Evolutionary conservation across 2,113 vertebrate genomes (phyloP), one percentile per base, ranked within the genome.

Genomic region (Sylvilagus bachmani): DNA sequence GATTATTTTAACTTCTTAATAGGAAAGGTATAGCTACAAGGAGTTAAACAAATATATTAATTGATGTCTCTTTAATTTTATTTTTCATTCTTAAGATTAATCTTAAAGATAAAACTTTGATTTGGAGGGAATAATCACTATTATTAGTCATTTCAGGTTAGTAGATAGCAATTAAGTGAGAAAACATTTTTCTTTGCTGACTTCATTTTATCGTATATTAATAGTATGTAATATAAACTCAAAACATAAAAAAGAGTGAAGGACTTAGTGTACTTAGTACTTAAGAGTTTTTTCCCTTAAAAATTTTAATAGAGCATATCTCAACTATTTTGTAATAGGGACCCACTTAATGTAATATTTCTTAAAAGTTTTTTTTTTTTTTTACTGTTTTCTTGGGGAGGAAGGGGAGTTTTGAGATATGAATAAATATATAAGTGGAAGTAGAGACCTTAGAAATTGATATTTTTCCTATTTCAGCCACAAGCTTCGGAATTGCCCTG

Each of bases 401-500:
- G 31, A 44, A 9, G 21, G 1, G 71, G 33, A 85, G 84, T 66
- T 95, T 90, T 44, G 58, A 73, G 31, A 71, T 96, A 75, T 19
- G 74, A 44, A 77, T 83, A 86, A 71, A 51, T 84, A 78, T 78
- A 90, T 78, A 92, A 85, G 66, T 89, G 44, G 14, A 86, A 89
- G 22, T 83, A 51, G 44, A 61, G 31, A 53, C 33, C 78, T 95
- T 62, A 67, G 69, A 90, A 95, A 96, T 73, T 96, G 9, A 24
- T 92, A 22, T 51, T 95, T 87, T 97, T 97, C 10, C 93, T 96
- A 3, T 95, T 98, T 67, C 95, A 99, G 99, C 99, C 79, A 99
- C 99, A 92, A 99, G 99, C 86, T 99, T 99, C 31, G 99, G 99
- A 90, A 99, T 99, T 81, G 99, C 99, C 51, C 98, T 99, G 91